phyloP scores from a whole-genome alignment of 2,113 vertebrate genomes.

The Mastomys coucha region DNA sequence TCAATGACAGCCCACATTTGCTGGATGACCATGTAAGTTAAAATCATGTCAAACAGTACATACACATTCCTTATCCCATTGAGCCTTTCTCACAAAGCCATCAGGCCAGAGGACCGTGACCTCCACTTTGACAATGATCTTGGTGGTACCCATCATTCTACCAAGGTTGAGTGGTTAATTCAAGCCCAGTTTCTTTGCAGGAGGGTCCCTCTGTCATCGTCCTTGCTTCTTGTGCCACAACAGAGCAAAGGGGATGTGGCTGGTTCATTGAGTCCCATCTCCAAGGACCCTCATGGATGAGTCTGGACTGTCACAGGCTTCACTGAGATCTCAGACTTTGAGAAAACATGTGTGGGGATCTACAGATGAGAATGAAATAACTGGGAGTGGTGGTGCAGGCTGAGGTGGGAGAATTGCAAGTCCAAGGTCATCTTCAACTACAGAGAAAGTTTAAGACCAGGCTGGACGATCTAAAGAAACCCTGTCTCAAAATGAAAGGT shows the following conservation, averaged over 20 bases:
- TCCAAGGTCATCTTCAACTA: neutral
- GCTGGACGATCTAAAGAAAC: neutral
- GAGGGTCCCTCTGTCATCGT: neutral
- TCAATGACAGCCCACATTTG: neutral
- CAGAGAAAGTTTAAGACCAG: neutral
- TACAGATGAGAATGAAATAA: neutral
- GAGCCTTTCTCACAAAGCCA: neutral
- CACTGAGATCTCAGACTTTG: neutral
- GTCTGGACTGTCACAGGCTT: neutral
- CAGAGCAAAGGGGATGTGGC: neutral
- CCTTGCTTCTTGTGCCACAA: neutral
- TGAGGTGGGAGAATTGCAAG: neutral
- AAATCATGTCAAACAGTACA: neutral
- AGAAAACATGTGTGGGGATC: neutral
- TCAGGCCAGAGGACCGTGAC: neutral
- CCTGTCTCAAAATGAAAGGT: neutral
- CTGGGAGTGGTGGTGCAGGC: neutral
- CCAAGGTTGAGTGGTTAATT: neutral
- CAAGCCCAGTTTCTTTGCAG: neutral
- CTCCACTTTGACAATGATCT: neutral
- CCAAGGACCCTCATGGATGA: neutral
- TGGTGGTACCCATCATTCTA: neutral
- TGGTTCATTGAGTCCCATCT: accelerated
- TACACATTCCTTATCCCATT: neutral
- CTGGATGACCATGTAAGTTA: neutral